Conservation (phyloP, 2,888 invertebrate species). For the Hirtodrosophila histrioides region DNA sequence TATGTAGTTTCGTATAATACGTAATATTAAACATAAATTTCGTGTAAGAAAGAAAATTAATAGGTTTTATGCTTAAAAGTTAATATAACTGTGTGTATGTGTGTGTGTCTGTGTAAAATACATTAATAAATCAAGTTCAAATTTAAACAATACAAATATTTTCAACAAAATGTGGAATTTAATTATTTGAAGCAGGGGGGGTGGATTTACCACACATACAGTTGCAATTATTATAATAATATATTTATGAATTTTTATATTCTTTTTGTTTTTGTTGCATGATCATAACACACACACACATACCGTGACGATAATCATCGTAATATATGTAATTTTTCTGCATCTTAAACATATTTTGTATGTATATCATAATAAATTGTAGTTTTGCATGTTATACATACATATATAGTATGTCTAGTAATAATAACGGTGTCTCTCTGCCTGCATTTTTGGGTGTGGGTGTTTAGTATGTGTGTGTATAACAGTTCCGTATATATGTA, state of each 20-base stretch:
- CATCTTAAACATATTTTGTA: constrained; percentile 40
- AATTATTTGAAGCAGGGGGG: neutral
- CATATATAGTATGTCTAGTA: constrained; percentile 36
- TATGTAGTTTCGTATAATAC: constrained; percentile 20
- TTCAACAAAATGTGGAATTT: constrained; percentile 25
- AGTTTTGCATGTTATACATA: constrained; percentile 37
- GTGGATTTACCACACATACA: constrained; percentile 4
- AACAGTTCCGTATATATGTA: constrained; percentile 62
- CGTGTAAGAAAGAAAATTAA: constrained; percentile 36
- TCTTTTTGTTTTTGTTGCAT: neutral
- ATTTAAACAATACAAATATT: constrained; percentile 14
- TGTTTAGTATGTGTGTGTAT: constrained; percentile 32
- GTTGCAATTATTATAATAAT: constrained; percentile 3
- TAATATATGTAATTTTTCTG: constrained; percentile 33
- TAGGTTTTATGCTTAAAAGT: constrained; percentile 25
- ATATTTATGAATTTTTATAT: constrained; percentile 7
- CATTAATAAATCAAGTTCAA: constrained; percentile 17
- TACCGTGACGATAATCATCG: constrained; percentile 23
- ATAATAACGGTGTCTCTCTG: constrained; percentile 48
- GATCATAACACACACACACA: constrained; percentile 30
- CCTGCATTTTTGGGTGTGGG: constrained; percentile 7
- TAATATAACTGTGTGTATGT: constrained; percentile 15
- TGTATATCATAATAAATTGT: constrained; percentile 52
- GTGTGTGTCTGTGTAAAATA: constrained; percentile 7
- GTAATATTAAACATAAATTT: constrained; percentile 38